A percentile compares a stretch with the other conserved stretches of the same genome.
phyloP scores from a whole-genome alignment of 2,888 invertebrate genomes.

The Psococerastis gibbosa region DNA sequence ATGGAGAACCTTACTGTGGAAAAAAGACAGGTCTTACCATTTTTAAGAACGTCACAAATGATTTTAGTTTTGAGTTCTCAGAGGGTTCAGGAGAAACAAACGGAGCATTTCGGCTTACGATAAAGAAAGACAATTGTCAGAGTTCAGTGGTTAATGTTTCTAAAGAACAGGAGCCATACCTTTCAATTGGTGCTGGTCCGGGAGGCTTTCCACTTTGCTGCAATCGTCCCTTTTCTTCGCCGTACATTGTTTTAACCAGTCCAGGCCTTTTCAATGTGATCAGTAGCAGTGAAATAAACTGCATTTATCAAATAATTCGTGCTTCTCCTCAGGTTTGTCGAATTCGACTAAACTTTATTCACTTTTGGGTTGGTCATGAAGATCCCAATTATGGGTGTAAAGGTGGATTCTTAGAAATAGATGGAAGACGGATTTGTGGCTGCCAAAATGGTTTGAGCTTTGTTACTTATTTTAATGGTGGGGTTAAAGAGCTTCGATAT shows the following conservation, averaged over 20 bases:
- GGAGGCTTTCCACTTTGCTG: background rate
- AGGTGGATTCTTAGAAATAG: constrained; percentile 4
- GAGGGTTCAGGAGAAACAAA: background rate
- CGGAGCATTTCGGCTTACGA: constrained; percentile 2
- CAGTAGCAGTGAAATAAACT: background rate
- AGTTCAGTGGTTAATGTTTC: background rate
- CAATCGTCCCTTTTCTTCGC: background rate
- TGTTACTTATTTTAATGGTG: background rate
- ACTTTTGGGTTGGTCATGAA: constrained; percentile 6
- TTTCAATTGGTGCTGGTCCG: background rate
- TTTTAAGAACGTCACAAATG: background rate
- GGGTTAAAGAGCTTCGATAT: background rate
- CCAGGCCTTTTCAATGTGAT: constrained; percentile 1
- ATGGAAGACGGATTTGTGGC: background rate
- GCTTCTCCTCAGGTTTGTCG: background rate
- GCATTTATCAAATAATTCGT: background rate
- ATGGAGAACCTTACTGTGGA: constrained; percentile 2
- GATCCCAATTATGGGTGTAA: background rate
- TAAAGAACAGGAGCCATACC: background rate
- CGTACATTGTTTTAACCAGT: constrained; percentile 1
- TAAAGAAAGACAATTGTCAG: no score
- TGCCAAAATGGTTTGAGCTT: background rate
- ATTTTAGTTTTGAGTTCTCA: background rate
- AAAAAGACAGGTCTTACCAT: background rate
- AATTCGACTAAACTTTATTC: background rate